A percentile compares a stretch with the other conserved stretches of the same genome.
Evolutionary conservation across 2,888 invertebrate genomes (phyloP).

Genomic region (Lithophane ornitopus): DNA sequence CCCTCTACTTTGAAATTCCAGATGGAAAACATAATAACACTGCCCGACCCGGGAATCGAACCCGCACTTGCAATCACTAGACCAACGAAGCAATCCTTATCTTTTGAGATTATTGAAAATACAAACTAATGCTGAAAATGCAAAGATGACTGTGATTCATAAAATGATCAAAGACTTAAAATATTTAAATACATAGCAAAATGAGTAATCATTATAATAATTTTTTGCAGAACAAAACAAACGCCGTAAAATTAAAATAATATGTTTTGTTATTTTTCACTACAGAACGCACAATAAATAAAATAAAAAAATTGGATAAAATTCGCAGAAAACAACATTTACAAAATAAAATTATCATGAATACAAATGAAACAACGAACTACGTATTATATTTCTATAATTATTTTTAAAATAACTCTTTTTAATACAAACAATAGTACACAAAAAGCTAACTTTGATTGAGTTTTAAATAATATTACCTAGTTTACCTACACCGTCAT

Average conservation of each 20-base stretch:
- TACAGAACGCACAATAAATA: not conserved
- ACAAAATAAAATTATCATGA: not conserved
- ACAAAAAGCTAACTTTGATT: not conserved
- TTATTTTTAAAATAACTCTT: not conserved
- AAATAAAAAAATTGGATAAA: not conserved
- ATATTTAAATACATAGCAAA: not conserved
- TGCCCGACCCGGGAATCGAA: no score
- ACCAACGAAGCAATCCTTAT: not conserved
- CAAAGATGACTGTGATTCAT: not conserved
- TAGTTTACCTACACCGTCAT: not conserved
- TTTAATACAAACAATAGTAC: not conserved
- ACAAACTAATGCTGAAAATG: not conserved
- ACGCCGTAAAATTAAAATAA: not conserved
- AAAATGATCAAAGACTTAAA: not conserved
- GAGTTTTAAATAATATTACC: not conserved
- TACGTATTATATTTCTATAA: not conserved
- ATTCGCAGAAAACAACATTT: not conserved
- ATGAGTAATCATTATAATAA: not conserved
- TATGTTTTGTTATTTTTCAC: not conserved
- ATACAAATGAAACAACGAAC: not conserved
- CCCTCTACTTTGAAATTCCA: no score
- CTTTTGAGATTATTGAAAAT: not conserved
- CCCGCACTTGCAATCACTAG: no score
- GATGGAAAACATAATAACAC: no score
- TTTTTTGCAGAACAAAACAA: not conserved